These are phyloP conservation scores for Nothobranchius furzeri DNA, from an alignment of 2,113 vertebrate species.

Conservation along the genomic window DNA sequence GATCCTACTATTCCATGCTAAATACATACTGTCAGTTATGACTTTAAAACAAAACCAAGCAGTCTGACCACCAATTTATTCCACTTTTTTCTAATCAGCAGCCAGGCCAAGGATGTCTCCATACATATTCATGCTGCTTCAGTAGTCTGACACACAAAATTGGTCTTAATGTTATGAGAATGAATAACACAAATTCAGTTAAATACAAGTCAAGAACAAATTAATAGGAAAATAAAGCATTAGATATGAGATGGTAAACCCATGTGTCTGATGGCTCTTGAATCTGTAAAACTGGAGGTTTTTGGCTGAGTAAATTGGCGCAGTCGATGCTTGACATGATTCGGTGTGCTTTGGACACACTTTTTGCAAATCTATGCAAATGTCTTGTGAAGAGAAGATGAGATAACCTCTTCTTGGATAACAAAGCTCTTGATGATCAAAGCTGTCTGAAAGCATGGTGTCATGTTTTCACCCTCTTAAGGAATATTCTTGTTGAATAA, in stretches of 20 bases:
- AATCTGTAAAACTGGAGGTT: constrained; percentile 62
- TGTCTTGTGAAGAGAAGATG: constrained; percentile 62
- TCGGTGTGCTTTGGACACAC: constrained; percentile 65
- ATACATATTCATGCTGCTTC: constrained; percentile 73
- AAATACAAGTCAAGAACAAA: constrained; percentile 72
- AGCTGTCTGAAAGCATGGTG: constrained; percentile 37
- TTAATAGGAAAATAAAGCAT: constrained; percentile 69
- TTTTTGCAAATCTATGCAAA: constrained; percentile 68
- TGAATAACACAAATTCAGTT: constrained; percentile 64
- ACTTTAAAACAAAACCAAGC: constrained; percentile 24
- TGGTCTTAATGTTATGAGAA: constrained; percentile 72
- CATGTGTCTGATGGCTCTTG: constrained; percentile 63
- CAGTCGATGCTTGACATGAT: constrained; percentile 70
- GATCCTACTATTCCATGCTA: too few species aligned
- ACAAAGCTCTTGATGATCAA: constrained; percentile 64
- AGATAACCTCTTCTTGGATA: constrained; percentile 63
- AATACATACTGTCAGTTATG: constrained; percentile 39
- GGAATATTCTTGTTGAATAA: not conserved
- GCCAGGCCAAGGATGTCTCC: constrained; percentile 58
- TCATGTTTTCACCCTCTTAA: constrained; percentile 46
- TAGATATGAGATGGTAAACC: constrained; percentile 61
- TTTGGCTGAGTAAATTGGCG: constrained; percentile 69
- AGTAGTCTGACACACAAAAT: constrained; percentile 53
- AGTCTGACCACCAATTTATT: constrained; percentile 65
- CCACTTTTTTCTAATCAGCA: constrained; percentile 70